These are phyloP conservation scores for Enteromius viviparus DNA, from an alignment of 2,797 vertebrate genomes.

Conservation along the genomic window DNA sequence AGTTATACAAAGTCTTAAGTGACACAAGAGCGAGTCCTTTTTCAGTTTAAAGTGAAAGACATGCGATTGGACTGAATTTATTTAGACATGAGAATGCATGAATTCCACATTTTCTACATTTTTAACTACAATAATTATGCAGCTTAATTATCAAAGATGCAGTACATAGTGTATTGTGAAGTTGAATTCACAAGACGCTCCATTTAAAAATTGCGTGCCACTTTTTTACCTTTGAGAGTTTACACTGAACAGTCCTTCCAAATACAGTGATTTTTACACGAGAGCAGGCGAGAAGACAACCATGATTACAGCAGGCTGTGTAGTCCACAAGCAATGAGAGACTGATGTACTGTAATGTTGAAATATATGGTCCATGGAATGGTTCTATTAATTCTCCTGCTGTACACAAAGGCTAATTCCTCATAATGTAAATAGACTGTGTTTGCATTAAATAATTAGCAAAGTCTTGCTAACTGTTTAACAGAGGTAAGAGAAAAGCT, in stretches of 20 bases:
- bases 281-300: background rate
- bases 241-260: background rate
- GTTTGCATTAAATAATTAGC: slow-evolving; percentile 76
- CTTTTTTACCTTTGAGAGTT: slow-evolving; percentile 2
- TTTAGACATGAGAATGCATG: slow-evolving; percentile 12
- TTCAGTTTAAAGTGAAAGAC: background rate
- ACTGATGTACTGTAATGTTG: slow-evolving; percentile 23
- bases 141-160: slow-evolving; percentile 19
- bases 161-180: background rate
- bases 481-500: slow-evolving; percentile 58
- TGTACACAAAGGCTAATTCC: slow-evolving; percentile 59
- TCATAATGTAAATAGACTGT: slow-evolving; percentile 68
- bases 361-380: slow-evolving; percentile 11
- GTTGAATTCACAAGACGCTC: background rate
- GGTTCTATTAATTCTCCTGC: slow-evolving; percentile 39
- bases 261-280: slow-evolving; percentile 1
- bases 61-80: background rate
- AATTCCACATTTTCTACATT: background rate
- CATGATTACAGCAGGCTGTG: background rate
- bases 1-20: background rate
- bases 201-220: background rate
- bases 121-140: slow-evolving; percentile 12
- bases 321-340: background rate
- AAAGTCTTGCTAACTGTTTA: slow-evolving; percentile 64
- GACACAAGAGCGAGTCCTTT: background rate